Evolutionary conservation across 2,888 invertebrate genomes (phyloP), one percentile per base, ranked within the genome.

Genomic region (Hypsopygia costalis): DNA sequence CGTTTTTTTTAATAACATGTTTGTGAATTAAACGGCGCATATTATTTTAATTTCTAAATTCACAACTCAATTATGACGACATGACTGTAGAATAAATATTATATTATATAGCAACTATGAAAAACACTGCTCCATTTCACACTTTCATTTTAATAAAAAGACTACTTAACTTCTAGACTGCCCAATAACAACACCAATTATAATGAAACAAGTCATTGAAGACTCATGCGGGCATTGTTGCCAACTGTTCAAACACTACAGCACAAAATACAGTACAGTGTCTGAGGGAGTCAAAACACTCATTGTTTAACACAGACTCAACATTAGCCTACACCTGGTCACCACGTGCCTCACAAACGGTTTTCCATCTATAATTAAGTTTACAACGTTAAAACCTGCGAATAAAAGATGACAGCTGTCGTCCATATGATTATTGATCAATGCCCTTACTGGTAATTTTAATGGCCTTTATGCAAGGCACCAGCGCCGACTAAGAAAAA

Each of bases 271-370:
- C n/a, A n/a, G n/a, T n/a, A n/a, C 58, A 50, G 59, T 66, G 58
- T 63, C 66, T 53, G 60, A 2, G 49, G 61, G 64, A 81, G 82
- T 80, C 85, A 77, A 80, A 83, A 83, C 73, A 82, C 55, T 51
- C 63, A 81, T 82, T 82, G 83, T 82, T 75, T 64, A 52, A 51
- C 25, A 57, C 63, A 81, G 83, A 71, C 81, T 65, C 74, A 81
- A 81, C 73, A 79, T 49, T 37, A 6, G 25, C 52, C 51, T 58
- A 45, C 82, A 81, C 76, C 81, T 80, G 82, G 71, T 47, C 40
- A 62, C 55, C 78, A 74, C 74, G 77, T 69, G 75, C 62, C 57
- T 43, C 33, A 43, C 11, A 34, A 42, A 41, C 25, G 6, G 1
- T 25, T 5, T 25, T 25, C 7, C 5, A 7, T 21, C 21, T 49